These are phyloP conservation scores for Cerastoderma edule DNA, from an alignment of 2,888 invertebrate genomes.

Conservation along the genomic window DNA sequence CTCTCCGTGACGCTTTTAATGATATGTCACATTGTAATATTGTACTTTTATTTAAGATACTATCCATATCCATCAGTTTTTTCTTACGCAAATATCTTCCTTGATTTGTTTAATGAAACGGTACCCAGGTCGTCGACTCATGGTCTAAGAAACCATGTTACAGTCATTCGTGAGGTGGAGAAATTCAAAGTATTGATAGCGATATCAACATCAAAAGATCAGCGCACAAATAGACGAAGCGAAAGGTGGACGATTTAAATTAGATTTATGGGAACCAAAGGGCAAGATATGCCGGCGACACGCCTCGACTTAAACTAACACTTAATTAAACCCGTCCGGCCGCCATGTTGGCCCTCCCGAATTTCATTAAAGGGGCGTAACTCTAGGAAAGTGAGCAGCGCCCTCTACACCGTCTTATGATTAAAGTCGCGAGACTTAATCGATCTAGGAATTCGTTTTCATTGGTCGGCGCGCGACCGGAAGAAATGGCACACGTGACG, in stretches of 20 bases:
- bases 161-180: too few relatives aligned
- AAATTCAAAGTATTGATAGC: too few relatives aligned
- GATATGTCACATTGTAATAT: too few relatives aligned
- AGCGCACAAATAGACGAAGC: too few relatives aligned
- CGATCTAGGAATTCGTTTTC: constrained; percentile 33
- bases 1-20: too few relatives aligned
- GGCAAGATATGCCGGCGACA: constrained; percentile 13
- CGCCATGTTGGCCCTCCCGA: neutral
- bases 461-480: constrained; percentile 31
- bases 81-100: too few relatives aligned
- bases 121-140: too few relatives aligned
- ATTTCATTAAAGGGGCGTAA: constrained; percentile 27
- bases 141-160: too few relatives aligned
- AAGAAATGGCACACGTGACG: constrained; percentile 39
- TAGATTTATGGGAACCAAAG: constrained; percentile 19
- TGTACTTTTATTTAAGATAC: too few relatives aligned
- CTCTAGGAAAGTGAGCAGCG: constrained; percentile 27
- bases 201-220: constrained; percentile 12
- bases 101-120: too few relatives aligned
- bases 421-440: constrained; percentile 36
- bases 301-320: constrained; percentile 20
- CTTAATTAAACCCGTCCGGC: constrained; percentile 15
- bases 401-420: constrained; percentile 45
- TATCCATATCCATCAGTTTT: too few relatives aligned
- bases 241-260: constrained; percentile 17